A percentile compares a stretch with the other conserved stretches of the same genome.
phyloP scores from a whole-genome alignment of 2,113 vertebrate genomes.

The Labeo rohita region DNA sequence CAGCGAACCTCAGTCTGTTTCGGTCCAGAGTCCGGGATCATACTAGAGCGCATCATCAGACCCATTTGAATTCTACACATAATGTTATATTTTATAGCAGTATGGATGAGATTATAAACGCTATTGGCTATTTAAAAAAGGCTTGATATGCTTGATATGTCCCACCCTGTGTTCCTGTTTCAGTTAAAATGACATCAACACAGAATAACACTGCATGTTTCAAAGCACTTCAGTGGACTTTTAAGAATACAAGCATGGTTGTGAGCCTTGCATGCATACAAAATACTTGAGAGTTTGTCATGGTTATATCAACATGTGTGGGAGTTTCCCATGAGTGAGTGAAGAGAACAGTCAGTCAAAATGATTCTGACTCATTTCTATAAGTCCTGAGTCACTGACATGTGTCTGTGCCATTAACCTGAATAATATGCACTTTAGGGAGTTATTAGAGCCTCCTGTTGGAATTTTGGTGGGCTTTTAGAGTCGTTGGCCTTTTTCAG shows the following conservation, averaged over 20 bases:
- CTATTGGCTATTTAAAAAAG: no score
- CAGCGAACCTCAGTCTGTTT: no score
- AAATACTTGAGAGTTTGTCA: background rate
- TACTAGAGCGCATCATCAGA: no score
- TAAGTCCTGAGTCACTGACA: constrained; percentile 38
- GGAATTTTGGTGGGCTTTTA: background rate
- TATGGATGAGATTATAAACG: no score
- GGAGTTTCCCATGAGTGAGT: constrained; percentile 45
- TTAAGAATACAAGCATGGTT: background rate
- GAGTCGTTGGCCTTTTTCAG: background rate
- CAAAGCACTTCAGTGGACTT: no score
- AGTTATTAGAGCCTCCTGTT: background rate
- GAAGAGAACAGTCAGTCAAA: background rate
- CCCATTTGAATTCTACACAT: no score
- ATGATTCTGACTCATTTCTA: constrained; percentile 39
- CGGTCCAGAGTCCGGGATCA: no score
- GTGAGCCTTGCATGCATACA: background rate
- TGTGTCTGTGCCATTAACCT: constrained; percentile 14
- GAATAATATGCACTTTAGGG: background rate
- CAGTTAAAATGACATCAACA: no score
- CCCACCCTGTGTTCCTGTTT: no score
- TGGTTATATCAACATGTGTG: constrained; percentile 19
- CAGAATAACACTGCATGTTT: no score
- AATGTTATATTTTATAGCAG: no score
- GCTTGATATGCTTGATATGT: no score